phyloP scores from a whole-genome alignment of 2,113 vertebrate genomes.

The Pelvicachromis taeniatus region DNA sequence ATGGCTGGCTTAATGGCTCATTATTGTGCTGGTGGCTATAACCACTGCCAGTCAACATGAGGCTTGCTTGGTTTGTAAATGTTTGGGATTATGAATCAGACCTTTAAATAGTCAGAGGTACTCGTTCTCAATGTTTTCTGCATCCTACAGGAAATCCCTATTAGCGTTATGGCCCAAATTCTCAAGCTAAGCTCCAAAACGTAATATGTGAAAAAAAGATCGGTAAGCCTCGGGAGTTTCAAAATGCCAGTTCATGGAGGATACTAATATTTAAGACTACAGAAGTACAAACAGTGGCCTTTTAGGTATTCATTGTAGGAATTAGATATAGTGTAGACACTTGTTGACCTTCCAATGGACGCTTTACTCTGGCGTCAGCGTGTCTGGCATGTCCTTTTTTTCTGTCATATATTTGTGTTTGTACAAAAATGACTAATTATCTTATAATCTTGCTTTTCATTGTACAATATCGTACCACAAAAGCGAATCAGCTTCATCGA shows the following conservation, averaged over 20 bases:
- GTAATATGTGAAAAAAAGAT: background rate
- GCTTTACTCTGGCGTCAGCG: background rate
- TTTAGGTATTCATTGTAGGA: background rate
- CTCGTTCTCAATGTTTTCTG: background rate
- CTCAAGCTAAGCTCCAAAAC: background rate
- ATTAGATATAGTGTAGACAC: background rate
- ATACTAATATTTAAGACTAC: background rate
- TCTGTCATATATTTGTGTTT: background rate
- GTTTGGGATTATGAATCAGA: background rate
- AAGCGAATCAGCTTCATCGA: background rate
- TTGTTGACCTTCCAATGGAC: background rate
- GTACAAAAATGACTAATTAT: background rate
- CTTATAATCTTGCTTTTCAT: background rate
- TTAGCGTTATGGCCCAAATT: background rate
- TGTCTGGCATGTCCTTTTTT: background rate
- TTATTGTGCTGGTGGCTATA: background rate
- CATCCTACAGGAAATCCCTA: conserved; percentile 4
- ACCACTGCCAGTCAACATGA: conserved; percentile 15
- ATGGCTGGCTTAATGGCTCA: background rate
- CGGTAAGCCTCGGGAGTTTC: background rate
- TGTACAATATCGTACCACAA: background rate
- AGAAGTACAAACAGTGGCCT: background rate
- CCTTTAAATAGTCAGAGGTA: background rate
- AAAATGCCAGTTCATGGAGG: background rate
- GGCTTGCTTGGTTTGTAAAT: background rate